phyloP scores from a whole-genome alignment of 2,113 vertebrate species.

The Microtus pennsylvanicus region DNA sequence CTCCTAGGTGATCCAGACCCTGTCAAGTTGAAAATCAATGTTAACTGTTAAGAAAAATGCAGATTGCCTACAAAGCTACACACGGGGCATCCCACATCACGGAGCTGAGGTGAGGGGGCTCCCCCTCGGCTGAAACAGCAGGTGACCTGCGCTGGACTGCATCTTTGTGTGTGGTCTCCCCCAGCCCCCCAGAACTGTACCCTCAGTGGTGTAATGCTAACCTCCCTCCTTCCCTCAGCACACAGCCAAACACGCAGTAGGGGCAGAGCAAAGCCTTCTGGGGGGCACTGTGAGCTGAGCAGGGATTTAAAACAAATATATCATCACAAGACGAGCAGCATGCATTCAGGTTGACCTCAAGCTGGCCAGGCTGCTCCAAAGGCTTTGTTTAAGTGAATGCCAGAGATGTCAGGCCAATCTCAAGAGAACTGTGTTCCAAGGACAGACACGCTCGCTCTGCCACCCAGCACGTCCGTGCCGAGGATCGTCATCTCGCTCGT shows the following conservation, averaged over 20 bases:
- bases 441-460: neutral
- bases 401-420: neutral
- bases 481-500: neutral
- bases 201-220: constrained; percentile 20
- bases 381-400: neutral
- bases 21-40: neutral
- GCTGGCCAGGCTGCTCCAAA: neutral
- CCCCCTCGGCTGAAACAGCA: neutral
- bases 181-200: neutral
- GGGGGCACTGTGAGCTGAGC: neutral
- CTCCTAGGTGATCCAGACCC: neutral
- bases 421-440: neutral
- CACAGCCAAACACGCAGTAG: neutral
- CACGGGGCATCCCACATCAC: accelerated
- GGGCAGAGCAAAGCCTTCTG: neutral
- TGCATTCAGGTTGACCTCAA: neutral
- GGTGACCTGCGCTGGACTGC: neutral
- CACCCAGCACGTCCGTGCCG: accelerated
- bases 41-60: accelerated
- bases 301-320: constrained; percentile 7
- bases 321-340: neutral
- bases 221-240: neutral
- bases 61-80: neutral
- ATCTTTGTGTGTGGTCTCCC: neutral
- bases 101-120: accelerated